Evolutionary conservation across 2,797 vertebrate species (phyloP).

Genomic region (Silurus lanzhouensis): DNA sequence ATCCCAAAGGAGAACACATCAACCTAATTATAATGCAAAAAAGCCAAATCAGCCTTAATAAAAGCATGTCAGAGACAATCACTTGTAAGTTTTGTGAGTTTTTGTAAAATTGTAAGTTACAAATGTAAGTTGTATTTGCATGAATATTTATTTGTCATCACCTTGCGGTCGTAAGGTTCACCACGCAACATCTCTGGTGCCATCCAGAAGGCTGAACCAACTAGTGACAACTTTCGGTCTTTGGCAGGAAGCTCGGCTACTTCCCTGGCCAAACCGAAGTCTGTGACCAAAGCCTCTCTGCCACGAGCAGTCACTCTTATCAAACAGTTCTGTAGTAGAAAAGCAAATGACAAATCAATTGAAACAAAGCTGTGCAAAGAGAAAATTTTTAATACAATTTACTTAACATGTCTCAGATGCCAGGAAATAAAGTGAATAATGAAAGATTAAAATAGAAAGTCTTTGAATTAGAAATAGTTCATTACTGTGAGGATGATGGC

Average conservation of each 20-base stretch:
- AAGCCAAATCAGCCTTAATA: constrained; percentile 17
- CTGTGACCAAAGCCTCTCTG: constrained; percentile 83
- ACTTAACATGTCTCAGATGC: not conserved
- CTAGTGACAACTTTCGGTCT: constrained; percentile 84
- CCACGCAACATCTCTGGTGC: constrained; percentile 88
- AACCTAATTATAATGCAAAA: constrained; percentile 70
- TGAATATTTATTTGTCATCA: constrained; percentile 49
- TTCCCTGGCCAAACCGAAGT: constrained; percentile 86
- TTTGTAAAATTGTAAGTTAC: too few species aligned
- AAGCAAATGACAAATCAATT: not conserved
- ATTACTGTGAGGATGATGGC: not conserved
- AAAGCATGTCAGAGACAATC: not conserved
- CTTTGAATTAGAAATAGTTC: not conserved
- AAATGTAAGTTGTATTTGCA: not conserved
- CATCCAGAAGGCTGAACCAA: constrained; percentile 92
- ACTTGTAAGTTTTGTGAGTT: too few species aligned
- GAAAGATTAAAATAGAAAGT: not conserved
- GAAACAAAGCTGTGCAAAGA: not conserved
- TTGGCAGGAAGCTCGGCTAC: constrained; percentile 81
- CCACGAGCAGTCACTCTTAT: constrained; percentile 77
- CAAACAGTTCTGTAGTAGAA: constrained; percentile 81
- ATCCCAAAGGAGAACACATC: constrained; percentile 92
- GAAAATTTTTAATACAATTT: not conserved
- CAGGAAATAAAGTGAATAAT: not conserved
- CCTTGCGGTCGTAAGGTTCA: constrained; percentile 87